Conservation (phyloP, 1,140 invertebrate genomes). For the Dreissena polymorpha region DNA sequence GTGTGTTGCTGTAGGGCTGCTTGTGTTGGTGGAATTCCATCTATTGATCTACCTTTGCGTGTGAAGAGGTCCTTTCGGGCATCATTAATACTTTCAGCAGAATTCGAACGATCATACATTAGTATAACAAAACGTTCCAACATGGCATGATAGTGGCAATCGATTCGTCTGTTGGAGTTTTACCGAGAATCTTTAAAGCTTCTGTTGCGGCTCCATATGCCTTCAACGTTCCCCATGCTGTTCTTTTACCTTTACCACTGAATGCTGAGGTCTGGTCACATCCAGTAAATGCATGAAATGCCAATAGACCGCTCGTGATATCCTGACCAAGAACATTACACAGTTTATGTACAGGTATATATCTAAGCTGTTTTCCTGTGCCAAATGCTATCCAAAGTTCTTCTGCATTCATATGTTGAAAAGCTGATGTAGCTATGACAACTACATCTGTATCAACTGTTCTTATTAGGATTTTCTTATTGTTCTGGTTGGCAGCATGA, state of each 20-base stretch:
- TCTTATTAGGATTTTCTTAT: background rate
- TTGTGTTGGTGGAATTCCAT: too few species aligned
- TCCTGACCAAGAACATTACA: background rate
- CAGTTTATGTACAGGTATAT: slow-evolving; percentile 29
- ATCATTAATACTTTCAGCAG: too few species aligned
- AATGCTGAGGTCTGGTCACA: slow-evolving; percentile 33
- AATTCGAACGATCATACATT: too few species aligned
- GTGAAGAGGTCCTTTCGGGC: too few species aligned
- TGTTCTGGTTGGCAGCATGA: slow-evolving; percentile 26
- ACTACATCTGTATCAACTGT: slow-evolving; percentile 44
- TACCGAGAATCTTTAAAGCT: too few species aligned
- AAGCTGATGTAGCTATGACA: background rate
- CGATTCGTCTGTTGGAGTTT: too few species aligned
- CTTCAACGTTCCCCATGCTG: slow-evolving; percentile 2
- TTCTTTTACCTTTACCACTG: slow-evolving; percentile 30
- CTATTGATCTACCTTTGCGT: too few species aligned
- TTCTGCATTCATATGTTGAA: background rate
- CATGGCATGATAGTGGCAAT: too few species aligned
- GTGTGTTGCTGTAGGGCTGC: too few species aligned
- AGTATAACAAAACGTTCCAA: too few species aligned
- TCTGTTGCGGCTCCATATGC: too few species aligned
- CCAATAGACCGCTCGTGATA: background rate
- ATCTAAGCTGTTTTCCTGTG: slow-evolving; percentile 31
- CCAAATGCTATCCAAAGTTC: slow-evolving; percentile 45
- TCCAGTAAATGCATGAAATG: slow-evolving; percentile 9